Percentiles rank a stretch among this genome's conserved stretches.
phyloP scores from a whole-genome alignment of 2,797 vertebrate species.

The Lycodopsis pacificus region DNA sequence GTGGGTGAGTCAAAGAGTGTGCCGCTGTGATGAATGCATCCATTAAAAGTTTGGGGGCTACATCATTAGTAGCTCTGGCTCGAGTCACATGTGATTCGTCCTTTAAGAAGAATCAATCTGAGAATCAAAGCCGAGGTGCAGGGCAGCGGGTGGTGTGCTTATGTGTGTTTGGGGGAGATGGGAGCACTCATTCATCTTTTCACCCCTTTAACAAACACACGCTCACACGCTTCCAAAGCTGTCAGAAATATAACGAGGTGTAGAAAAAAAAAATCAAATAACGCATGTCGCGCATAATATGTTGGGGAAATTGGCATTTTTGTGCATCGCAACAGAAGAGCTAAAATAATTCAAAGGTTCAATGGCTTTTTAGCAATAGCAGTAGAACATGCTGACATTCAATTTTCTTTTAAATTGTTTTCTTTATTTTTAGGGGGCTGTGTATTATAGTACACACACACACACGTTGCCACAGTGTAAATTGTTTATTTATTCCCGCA shows the following conservation, averaged over 20 bases:
- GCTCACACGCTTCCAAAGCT: slow-evolving; percentile 25
- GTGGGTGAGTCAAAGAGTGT: slow-evolving; percentile 36
- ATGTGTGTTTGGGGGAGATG: slow-evolving; percentile 1
- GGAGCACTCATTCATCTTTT: slow-evolving; percentile 35
- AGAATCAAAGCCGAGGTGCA: slow-evolving; percentile 34
- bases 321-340: slow-evolving; percentile 14
- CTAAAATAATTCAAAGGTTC: slow-evolving; percentile 7
- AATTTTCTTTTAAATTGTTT: neutral
- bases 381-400: too few relatives aligned
- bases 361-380: neutral
- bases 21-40: slow-evolving; percentile 50
- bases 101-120: slow-evolving; percentile 54
- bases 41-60: slow-evolving; percentile 65
- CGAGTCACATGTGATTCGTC: slow-evolving; percentile 38
- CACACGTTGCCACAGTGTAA: neutral
- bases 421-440: too few relatives aligned
- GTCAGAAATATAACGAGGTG: slow-evolving; percentile 30
- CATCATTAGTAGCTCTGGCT: slow-evolving; percentile 61
- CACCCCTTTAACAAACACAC: slow-evolving; percentile 33
- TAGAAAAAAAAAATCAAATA: slow-evolving; percentile 18
- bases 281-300: slow-evolving; percentile 14
- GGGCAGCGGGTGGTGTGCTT: slow-evolving; percentile 6
- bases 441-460: neutral
- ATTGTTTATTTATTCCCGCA: neutral
- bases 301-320: slow-evolving; percentile 25